Evolutionary conservation across 2,797 vertebrate genomes (phyloP).

Genomic region (Mormyrops attenuatus): DNA sequence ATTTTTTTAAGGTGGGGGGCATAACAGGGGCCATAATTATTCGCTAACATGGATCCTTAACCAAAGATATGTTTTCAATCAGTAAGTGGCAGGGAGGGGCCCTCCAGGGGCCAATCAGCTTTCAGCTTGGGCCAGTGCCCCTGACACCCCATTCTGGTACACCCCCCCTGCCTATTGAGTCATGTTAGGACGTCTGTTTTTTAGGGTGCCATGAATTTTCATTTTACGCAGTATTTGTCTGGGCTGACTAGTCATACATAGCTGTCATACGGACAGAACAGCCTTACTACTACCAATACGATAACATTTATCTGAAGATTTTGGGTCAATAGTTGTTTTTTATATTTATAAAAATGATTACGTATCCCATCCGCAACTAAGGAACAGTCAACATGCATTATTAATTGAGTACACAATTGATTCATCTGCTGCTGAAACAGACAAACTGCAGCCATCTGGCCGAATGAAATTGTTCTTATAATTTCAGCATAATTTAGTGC

Average conservation of each 20-base stretch:
- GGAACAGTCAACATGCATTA: slow-evolving; percentile 2
- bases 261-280: neutral
- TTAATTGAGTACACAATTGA: slow-evolving; percentile 5
- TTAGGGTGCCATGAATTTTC: neutral
- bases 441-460: neutral
- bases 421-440: neutral
- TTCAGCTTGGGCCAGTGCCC: neutral
- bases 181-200: neutral
- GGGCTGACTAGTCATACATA: neutral
- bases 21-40: neutral
- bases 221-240: neutral
- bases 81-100: neutral
- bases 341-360: neutral
- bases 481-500: slow-evolving; percentile 1
- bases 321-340: neutral
- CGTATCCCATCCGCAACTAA: neutral
- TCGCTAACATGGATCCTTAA: neutral
- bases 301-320: neutral
- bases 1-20: neutral
- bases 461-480: neutral
- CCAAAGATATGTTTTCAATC: neutral
- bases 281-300: neutral
- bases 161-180: neutral
- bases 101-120: neutral
- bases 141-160: neutral